Evolutionary conservation across 1,140 invertebrate species (phyloP).

Genomic region (Apocrypta bakeri): DNA sequence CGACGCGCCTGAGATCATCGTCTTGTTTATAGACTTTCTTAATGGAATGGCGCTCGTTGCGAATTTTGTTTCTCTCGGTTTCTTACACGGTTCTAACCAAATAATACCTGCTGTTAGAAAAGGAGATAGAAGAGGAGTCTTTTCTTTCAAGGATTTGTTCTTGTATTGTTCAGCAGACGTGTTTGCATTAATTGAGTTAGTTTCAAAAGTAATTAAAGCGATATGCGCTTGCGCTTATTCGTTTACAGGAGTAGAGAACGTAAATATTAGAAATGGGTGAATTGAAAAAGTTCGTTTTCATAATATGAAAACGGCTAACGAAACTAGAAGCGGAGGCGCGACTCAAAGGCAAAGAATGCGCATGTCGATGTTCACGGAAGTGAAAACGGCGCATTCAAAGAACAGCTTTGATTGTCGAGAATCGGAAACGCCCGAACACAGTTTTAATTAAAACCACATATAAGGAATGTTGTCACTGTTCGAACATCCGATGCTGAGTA

Average conservation of each 20-base stretch:
- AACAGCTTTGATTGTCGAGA: background rate
- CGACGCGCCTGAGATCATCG: background rate
- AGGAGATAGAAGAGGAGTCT: too few relatives aligned
- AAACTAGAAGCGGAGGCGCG: background rate
- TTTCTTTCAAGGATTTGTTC: too few relatives aligned
- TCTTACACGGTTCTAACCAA: too few relatives aligned
- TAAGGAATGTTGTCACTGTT: background rate
- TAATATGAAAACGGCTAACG: too few relatives aligned
- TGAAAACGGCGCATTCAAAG: background rate
- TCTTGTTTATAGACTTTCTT: background rate
- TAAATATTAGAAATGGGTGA: background rate
- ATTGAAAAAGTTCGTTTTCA: background rate
- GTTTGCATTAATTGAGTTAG: too few relatives aligned
- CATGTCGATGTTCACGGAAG: background rate
- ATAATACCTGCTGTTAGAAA: too few relatives aligned
- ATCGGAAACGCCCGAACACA: background rate
- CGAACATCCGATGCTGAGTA: background rate
- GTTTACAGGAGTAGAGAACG: too few relatives aligned
- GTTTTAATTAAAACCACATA: constrained; percentile 11
- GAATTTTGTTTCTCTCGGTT: background rate
- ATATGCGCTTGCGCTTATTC: too few relatives aligned
- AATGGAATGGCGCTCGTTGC: too few relatives aligned
- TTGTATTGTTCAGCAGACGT: too few relatives aligned
- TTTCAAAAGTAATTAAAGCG: too few relatives aligned
- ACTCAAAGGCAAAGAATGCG: background rate